Evolutionary conservation across 2,797 vertebrate genomes (phyloP).

Genomic region (Perodicticus potto): DNA sequence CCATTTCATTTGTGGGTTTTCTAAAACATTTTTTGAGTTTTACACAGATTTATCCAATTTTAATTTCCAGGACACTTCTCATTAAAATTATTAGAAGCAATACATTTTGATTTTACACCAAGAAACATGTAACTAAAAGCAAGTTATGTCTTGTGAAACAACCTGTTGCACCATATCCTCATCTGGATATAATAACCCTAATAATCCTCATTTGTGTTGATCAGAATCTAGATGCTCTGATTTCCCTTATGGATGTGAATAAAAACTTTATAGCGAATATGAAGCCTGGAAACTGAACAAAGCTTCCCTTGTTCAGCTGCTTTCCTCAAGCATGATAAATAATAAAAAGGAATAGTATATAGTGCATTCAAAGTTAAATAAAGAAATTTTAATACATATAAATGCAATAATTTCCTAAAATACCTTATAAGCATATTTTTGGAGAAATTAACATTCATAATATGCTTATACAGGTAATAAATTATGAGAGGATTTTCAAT

Average conservation of each 20-base stretch:
- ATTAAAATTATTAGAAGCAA: slow-evolving; percentile 6
- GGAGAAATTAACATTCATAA: neutral
- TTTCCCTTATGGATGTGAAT: slow-evolving; percentile 9
- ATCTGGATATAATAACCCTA: neutral
- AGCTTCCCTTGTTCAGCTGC: neutral
- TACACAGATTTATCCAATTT: slow-evolving; percentile 28
- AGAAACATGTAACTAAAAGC: neutral
- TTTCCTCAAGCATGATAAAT: neutral
- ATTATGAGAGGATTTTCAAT: neutral
- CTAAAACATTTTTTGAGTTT: neutral
- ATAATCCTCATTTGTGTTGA: neutral
- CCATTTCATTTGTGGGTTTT: slow-evolving; percentile 38
- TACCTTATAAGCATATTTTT: neutral
- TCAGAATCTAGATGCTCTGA: neutral
- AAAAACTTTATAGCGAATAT: neutral
- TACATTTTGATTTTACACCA: neutral
- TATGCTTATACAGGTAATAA: neutral
- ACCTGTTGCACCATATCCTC: neutral
- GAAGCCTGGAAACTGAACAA: neutral
- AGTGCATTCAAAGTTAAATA: neutral
- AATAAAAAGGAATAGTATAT: neutral
- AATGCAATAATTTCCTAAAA: neutral
- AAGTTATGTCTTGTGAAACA: slow-evolving; percentile 28
- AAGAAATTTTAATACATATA: neutral
- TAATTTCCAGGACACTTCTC: neutral